Base-by-base conservation (phyloP, 2,888 invertebrate species). In the Axea sp. region DNA sequence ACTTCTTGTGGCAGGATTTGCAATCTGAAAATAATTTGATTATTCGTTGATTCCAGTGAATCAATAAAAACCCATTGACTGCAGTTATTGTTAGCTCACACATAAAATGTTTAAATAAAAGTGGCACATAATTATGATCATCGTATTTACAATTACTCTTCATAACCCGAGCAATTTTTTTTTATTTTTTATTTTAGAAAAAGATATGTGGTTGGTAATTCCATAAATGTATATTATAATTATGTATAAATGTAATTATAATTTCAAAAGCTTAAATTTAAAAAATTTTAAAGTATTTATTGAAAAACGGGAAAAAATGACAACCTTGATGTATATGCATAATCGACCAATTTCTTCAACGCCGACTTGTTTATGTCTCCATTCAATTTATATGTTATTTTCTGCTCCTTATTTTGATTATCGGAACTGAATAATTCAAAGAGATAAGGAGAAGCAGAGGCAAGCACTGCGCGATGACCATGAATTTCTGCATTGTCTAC, bases 391-490 rank as follows among this genome's bases (percentile, higher is more conserved):
- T 91, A 92, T 5, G 90, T 90, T 49, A 90, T 87, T 43, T 88
- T 62, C 26, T 71, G 81, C 33, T 81, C 79, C 43, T 81, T 80
- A 33, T 75, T 73, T 60, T 78, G 78, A 51, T 69, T 72, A 77
- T 92, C 90, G 33, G 89, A 88, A 69, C 90, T 90, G 86, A 95
- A 93, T 81, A 93, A 88, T 81, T 94, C 93, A 84, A 95, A 92
- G 75, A 95, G 90, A 86, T 93, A 92, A 2, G 94, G 93, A 77
- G 94, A 94, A 41, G 92, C 92, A 77, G 94, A 93, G 2, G 94
- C 95, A 80, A 95, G 89, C 67, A 95, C 93, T 47, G 94, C 94
- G 78, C 93, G 90, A 87, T 96, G 96, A 7, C 93, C 93, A 75
- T 92, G 91, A 45, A 94, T 90, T 87, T 95, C 95, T 26, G 90